These are phyloP conservation scores for Tiaroga cobitis DNA, from an alignment of 2,797 vertebrate species.

Conservation along the genomic window DNA sequence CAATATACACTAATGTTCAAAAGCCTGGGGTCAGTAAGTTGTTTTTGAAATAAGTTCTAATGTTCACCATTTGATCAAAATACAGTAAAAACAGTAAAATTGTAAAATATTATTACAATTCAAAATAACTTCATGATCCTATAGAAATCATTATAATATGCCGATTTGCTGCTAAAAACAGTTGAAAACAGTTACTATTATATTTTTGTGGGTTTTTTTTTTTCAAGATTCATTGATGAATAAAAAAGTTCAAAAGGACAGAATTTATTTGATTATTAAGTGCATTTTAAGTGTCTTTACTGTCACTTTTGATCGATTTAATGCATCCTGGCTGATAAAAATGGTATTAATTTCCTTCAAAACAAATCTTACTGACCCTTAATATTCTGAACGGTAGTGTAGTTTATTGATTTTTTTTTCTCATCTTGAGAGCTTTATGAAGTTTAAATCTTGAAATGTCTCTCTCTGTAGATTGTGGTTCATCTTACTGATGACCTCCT, in stretches of 20 bases:
- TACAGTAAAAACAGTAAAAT: not conserved
- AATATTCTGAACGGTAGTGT: not conserved
- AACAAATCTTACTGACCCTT: not conserved
- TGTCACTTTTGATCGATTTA: not conserved
- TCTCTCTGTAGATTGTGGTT: slow-evolving; percentile 83
- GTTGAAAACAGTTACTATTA: not conserved
- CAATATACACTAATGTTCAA: not conserved
- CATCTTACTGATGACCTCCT: slow-evolving; percentile 92
- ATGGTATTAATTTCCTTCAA: not conserved
- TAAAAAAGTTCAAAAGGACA: not conserved
- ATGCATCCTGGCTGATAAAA: not conserved
- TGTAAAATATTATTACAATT: not conserved
- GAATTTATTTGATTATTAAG: not conserved
- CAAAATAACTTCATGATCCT: not conserved
- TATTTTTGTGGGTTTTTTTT: not conserved
- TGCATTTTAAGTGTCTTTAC: not conserved
- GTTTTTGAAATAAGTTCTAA: not conserved
- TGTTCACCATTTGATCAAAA: not conserved
- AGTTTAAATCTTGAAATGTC: not conserved
- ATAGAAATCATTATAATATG: not conserved
- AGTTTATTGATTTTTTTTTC: not conserved
- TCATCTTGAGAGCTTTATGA: not conserved
- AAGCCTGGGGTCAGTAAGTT: not conserved
- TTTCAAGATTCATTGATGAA: not conserved
- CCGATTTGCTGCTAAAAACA: not conserved